These are phyloP conservation scores for Hyalella azteca DNA, from an alignment of 2,888 invertebrate species.

Conservation along the genomic window DNA sequence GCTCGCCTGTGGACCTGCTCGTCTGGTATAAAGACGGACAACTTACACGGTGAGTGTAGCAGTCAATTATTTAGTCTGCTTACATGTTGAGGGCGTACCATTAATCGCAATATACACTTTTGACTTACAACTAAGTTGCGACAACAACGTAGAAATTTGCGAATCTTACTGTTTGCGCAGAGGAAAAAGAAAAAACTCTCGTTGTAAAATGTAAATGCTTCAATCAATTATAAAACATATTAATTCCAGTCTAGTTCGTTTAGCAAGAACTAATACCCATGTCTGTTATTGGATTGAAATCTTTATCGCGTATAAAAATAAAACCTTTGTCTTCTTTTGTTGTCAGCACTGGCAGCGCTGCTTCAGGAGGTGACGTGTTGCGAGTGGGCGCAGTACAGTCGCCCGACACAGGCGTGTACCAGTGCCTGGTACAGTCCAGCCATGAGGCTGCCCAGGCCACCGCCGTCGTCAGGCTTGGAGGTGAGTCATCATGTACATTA, in stretches of 20 bases:
- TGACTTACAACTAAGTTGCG: not conserved
- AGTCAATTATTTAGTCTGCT: too few species aligned
- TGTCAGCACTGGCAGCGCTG: not conserved
- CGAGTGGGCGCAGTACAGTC: conserved; percentile 40
- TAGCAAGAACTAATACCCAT: too few species aligned
- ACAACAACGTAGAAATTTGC: not conserved
- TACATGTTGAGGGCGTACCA: too few species aligned
- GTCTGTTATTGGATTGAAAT: too few species aligned
- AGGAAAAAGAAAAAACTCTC: too few species aligned
- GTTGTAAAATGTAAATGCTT: too few species aligned
- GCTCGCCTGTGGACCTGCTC: conserved; percentile 40
- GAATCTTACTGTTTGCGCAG: too few species aligned
- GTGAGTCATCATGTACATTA: too few species aligned
- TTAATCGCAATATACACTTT: not conserved
- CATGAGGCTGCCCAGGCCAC: conserved; percentile 44
- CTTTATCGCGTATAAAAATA: too few species aligned
- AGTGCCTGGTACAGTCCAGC: conserved; percentile 42
- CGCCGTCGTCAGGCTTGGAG: conserved; percentile 47
- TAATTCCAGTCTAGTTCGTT: too few species aligned
- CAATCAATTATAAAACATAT: too few species aligned
- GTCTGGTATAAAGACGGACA: conserved; percentile 45
- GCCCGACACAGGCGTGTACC: conserved; percentile 47
- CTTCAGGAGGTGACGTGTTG: not conserved
- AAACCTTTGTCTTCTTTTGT: too few species aligned
- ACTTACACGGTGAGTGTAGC: conserved; percentile 30